Percentiles rank a stretch among this genome's conserved stretches.
Evolutionary conservation across 2,113 vertebrate genomes (phyloP).

Genomic region (Polyodon spathula): DNA sequence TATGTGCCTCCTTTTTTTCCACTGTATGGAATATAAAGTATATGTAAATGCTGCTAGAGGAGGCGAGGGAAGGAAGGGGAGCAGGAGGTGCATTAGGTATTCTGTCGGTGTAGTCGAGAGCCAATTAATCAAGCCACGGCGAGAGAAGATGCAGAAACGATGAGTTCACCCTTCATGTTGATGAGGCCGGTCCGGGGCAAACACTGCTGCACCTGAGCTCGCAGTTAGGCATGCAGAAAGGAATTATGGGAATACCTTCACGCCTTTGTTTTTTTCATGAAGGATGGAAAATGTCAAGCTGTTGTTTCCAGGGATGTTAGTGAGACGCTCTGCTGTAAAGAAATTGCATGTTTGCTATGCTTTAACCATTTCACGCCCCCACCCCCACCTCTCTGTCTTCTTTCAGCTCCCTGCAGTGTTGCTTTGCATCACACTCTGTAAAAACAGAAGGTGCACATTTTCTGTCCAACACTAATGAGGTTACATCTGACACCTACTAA

Average conservation of each 20-base stretch:
- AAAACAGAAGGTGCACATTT: conserved; percentile 32
- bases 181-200: conserved; percentile 96
- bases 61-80: conserved; percentile 27
- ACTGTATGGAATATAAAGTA: conserved; percentile 89
- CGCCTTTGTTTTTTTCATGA: conserved; percentile 72
- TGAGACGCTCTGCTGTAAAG: conserved; percentile 47
- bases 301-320: conserved; percentile 67
- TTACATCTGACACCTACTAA: background rate
- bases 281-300: conserved; percentile 80
- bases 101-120: conserved; percentile 77
- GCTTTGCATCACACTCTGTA: background rate
- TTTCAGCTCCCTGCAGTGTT: background rate
- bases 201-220: conserved; percentile 96
- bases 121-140: conserved; percentile 97
- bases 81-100: conserved; percentile 74
- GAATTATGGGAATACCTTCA: conserved; percentile 93
- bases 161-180: conserved; percentile 99
- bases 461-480: background rate
- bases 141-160: conserved; percentile 93
- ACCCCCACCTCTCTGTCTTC: background rate
- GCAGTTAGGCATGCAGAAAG: conserved; percentile 86
- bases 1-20: conserved; percentile 44
- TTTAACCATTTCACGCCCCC: background rate
- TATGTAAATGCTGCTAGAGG: conserved; percentile 78
- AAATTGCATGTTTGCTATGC: conserved; percentile 47